These are phyloP conservation scores for Schizothorax lantsangensis DNA, from an alignment of 2,797 vertebrate species.

Conservation along the genomic window DNA sequence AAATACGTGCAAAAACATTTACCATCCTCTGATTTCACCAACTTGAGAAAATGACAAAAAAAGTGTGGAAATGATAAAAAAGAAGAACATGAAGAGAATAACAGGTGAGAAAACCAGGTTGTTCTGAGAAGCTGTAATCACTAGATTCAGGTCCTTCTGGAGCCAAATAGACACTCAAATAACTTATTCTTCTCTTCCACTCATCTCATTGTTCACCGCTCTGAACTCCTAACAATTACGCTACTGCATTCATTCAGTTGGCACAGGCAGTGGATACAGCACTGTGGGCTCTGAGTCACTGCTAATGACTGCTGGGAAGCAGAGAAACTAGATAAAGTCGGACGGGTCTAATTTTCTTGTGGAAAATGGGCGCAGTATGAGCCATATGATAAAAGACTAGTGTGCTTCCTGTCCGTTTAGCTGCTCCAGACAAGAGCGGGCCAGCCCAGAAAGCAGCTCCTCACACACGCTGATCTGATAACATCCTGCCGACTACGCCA, in stretches of 20 bases:
- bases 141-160: constrained; percentile 12
- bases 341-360: neutral
- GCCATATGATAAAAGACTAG: constrained; percentile 1
- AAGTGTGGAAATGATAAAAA: neutral
- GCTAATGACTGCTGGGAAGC: constrained; percentile 37
- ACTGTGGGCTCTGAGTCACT: constrained; percentile 4
- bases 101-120: neutral
- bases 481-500: neutral
- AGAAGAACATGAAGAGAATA: neutral
- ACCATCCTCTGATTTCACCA: neutral
- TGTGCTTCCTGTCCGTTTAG: neutral
- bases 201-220: constrained; percentile 27
- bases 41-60: neutral
- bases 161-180: constrained; percentile 23
- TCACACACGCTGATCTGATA: constrained; percentile 20
- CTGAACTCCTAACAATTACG: constrained; percentile 7
- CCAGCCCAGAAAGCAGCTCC: neutral
- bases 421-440: neutral
- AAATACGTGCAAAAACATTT: neutral
- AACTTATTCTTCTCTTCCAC: constrained; percentile 10
- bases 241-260: constrained; percentile 33
- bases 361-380: neutral
- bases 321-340: constrained; percentile 8
- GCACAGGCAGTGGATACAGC: neutral
- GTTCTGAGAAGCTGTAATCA: neutral